Conservation (phyloP, 2,888 invertebrate species). For the Erynnis tages region DNA sequence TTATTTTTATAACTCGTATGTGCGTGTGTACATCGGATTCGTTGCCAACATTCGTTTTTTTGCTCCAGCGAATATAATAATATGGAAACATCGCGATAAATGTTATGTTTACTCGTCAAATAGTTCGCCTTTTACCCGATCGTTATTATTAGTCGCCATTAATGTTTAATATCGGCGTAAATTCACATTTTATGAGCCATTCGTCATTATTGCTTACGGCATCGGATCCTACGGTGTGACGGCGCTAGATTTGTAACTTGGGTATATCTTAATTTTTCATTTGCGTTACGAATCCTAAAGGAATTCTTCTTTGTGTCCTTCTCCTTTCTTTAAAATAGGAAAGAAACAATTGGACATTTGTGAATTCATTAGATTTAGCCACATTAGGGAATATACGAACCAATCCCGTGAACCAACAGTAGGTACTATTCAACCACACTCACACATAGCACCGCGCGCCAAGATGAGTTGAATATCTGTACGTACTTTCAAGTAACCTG, state of each 20-base stretch:
- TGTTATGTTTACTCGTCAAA: slow-evolving; percentile 18
- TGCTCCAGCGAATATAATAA: slow-evolving; percentile 32
- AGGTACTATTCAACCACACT: too few species aligned
- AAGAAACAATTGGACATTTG: too few species aligned
- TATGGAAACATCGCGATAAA: slow-evolving; percentile 35
- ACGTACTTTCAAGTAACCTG: too few species aligned
- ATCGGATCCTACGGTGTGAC: slow-evolving; percentile 10
- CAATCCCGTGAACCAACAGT: too few species aligned
- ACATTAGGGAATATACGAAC: too few species aligned
- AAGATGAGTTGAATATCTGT: too few species aligned
- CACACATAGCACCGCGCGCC: too few species aligned
- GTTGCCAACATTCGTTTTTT: slow-evolving; percentile 42
- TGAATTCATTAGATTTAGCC: too few species aligned
- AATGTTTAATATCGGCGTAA: slow-evolving; percentile 17
- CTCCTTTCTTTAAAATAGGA: too few species aligned
- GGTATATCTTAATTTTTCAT: too few species aligned
- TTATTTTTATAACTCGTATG: slow-evolving; percentile 36
- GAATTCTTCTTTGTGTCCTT: too few species aligned
- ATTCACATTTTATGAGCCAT: slow-evolving; percentile 17
- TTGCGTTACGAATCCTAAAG: too few species aligned
- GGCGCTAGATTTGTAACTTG: slow-evolving; percentile 16
- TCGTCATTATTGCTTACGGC: slow-evolving; percentile 20
- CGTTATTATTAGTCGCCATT: slow-evolving; percentile 28
- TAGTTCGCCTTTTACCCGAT: slow-evolving; percentile 6
- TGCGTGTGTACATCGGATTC: slow-evolving; percentile 34